Base-by-base conservation (phyloP, 2,888 invertebrate genomes). In the Vandiemenella viatica region DNA sequence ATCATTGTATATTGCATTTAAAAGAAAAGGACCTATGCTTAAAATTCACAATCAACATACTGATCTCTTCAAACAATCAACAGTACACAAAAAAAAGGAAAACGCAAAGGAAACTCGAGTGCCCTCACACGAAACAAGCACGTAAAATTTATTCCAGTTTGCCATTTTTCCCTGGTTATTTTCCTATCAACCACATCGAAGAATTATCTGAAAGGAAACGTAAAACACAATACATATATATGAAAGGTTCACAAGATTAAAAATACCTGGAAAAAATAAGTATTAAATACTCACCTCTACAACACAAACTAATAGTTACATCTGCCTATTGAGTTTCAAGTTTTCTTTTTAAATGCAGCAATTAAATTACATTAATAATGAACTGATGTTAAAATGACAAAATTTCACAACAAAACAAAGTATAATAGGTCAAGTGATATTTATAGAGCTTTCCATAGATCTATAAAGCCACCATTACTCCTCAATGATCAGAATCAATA, bases 121-220 rank as follows among this genome's bases (percentile, higher is more conserved):
- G 17, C 38, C 15, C 17, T 38, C 17, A 15, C 38, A 17, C 16
- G 17, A 38, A 16, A 38, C 38, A n/a, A 17, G 17, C 38, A 38
- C 17, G 38, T 38, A 38, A 15, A 38, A 15, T 38, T 18, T 15
- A 38, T 38, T 16, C 38, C 38, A 38, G 16, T 18, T 42, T 42
- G 45, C 21, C 40, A 40, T 44, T 43, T 49, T 17, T 45, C 26
- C 19, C 18, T 23, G 38, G 19, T 21, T 32, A 37, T 49, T 44
- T 37, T 7, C 37, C 43, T 37, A 49, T 44, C 49, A 49, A 49
- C 50, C 45, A 48, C 50, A 45, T 37, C 46, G 50, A 44, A 42
- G 50, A 50, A 43, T 50, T 43, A 50, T 50, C 50, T 50, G 50
- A 50, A 50, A 50, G 47, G 50, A 50, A 48, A 50, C 48, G 32